Conservation (phyloP, 2,888 invertebrate species). For the Luperina nickerlii region DNA sequence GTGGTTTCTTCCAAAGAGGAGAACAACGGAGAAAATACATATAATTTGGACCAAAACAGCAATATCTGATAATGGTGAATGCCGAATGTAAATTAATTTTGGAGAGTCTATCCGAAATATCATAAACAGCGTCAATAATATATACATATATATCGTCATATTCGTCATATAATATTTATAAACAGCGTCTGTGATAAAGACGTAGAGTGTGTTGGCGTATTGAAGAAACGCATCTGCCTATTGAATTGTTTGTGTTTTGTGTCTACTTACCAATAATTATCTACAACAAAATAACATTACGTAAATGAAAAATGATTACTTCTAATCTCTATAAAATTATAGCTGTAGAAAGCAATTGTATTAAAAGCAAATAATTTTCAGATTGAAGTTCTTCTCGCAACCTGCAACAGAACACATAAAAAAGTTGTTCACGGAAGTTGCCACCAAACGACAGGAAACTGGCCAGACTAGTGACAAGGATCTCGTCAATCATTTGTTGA, state of each 20-base stretch:
- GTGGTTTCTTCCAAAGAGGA: too few species aligned
- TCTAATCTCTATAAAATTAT: not conserved
- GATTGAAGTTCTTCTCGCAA: conserved; percentile 80
- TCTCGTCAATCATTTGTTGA: conserved; percentile 80
- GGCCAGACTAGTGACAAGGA: conserved; percentile 73
- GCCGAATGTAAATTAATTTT: too few species aligned
- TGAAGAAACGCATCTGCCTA: not conserved
- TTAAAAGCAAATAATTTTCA: conserved; percentile 61
- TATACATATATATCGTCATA: too few species aligned
- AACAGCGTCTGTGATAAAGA: not conserved
- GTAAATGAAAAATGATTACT: too few species aligned
- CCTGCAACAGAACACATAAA: conserved; percentile 79
- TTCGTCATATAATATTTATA: too few species aligned
- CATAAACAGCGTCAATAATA: too few species aligned
- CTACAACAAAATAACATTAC: not conserved
- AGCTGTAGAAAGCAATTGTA: not conserved
- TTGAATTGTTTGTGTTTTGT: not conserved
- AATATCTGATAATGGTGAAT: too few species aligned
- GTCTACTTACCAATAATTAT: not conserved
- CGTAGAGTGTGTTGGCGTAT: too few species aligned
- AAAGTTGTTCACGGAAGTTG: conserved; percentile 78
- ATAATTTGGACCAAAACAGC: too few species aligned
- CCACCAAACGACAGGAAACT: conserved; percentile 72
- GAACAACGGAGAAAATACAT: too few species aligned
- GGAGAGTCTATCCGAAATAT: too few species aligned